phyloP scores from a whole-genome alignment of 1,140 invertebrate species.

The Lineus longissimus region DNA sequence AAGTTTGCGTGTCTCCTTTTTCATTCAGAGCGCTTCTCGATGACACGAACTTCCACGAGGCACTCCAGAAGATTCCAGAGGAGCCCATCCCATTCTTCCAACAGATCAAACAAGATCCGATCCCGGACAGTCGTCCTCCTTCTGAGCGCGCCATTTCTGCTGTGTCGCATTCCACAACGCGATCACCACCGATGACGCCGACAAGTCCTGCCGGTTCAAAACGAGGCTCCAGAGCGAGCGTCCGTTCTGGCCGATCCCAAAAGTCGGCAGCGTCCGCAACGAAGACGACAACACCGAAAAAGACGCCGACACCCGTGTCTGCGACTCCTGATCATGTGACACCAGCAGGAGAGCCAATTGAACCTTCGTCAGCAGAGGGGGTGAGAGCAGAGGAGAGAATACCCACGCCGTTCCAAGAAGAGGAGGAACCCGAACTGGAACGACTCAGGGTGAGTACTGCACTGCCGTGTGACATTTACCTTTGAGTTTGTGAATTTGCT shows the following conservation, averaged over 20 bases:
- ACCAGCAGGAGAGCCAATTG: too few species aligned
- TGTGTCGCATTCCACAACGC: not conserved
- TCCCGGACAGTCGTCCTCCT: not conserved
- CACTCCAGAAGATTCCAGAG: constrained; percentile 39
- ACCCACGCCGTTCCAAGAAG: too few species aligned
- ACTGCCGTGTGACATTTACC: too few species aligned
- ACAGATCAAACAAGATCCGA: constrained; percentile 31
- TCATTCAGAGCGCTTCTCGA: constrained; percentile 44
- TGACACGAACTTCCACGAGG: constrained; percentile 44
- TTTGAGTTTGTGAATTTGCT: too few species aligned
- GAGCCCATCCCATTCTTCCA: constrained; percentile 48
- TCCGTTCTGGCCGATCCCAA: not conserved
- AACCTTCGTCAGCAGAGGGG: too few species aligned
- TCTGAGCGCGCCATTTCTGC: not conserved
- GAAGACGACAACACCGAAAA: not conserved
- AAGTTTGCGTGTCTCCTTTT: too few species aligned
- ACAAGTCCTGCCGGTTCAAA: not conserved
- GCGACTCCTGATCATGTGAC: too few species aligned
- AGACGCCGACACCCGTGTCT: not conserved
- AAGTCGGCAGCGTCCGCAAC: constrained; percentile 12
- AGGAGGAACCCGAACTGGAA: too few species aligned
- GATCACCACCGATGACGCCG: not conserved
- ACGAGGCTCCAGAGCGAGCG: constrained; percentile 4
- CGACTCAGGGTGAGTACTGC: too few species aligned
- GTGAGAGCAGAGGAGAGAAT: too few species aligned